Evolutionary conservation across 2,113 vertebrate genomes (phyloP).

Genomic region (Nothoprocta perdicaria): DNA sequence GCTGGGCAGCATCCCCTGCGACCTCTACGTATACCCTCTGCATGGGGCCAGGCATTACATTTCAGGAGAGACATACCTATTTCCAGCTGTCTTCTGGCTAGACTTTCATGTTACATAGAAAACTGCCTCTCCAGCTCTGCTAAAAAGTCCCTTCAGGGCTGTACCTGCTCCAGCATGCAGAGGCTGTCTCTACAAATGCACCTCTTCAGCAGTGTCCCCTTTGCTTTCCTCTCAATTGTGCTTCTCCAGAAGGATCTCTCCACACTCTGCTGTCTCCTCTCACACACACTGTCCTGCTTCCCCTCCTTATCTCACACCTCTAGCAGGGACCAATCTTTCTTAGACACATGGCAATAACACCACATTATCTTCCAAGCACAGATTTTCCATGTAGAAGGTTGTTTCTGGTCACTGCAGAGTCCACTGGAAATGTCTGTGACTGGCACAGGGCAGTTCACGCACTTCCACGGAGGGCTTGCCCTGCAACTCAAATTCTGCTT

Average conservation of each 20-base stretch:
- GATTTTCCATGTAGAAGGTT: not conserved
- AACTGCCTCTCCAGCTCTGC: not conserved
- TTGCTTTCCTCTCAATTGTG: not conserved
- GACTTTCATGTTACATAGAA: not conserved
- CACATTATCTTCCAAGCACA: not conserved
- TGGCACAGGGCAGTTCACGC: not conserved
- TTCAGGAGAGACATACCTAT: not conserved
- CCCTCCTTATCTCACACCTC: not conserved
- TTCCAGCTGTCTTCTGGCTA: not conserved
- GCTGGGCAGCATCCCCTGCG: not conserved
- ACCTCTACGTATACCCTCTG: rapidly evolving
- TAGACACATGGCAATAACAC: not conserved
- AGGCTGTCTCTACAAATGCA: not conserved
- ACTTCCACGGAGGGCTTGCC: not conserved
- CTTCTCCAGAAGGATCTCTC: not conserved
- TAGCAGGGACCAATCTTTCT: not conserved
- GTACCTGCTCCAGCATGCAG: not conserved
- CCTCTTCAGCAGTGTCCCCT: not conserved
- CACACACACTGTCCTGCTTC: not conserved
- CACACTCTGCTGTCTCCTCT: not conserved
- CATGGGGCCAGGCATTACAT: rapidly evolving
- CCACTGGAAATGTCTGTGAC: not conserved
- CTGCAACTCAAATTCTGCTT: not conserved
- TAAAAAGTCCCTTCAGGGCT: not conserved
- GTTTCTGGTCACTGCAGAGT: not conserved